A percentile compares a stretch with the other conserved stretches of the same genome.
phyloP scores from a whole-genome alignment of 2,888 invertebrate genomes.

The Melanotus villosus region DNA sequence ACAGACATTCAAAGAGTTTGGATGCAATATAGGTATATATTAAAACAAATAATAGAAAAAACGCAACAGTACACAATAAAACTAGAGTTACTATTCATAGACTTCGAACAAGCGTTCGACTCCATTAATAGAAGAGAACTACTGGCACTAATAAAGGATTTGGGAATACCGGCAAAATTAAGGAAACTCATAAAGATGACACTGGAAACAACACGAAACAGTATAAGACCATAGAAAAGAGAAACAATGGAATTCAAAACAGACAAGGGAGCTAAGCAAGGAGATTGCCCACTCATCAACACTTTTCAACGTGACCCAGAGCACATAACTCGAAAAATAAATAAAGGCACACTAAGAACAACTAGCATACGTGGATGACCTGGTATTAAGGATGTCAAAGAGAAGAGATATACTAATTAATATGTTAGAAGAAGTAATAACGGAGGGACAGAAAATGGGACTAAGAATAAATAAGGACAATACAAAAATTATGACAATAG shows the following conservation, averaged over 20 bases:
- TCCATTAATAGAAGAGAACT: conserved; percentile 28
- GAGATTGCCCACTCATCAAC: conserved; percentile 11
- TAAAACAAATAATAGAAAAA: conserved; percentile 17
- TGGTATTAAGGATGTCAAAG: not conserved
- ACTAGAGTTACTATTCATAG: too few relatives aligned
- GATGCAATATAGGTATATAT: too few relatives aligned
- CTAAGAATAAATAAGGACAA: too few relatives aligned
- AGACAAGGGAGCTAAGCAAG: too few relatives aligned
- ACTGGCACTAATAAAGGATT: conserved; percentile 2
- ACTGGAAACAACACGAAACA: conserved; percentile 9
- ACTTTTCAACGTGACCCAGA: conserved; percentile 7
- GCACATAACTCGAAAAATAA: too few relatives aligned
- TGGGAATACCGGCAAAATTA: too few relatives aligned
- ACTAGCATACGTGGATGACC: conserved; percentile 1
- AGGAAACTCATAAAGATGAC: too few relatives aligned
- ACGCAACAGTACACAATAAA: not conserved
- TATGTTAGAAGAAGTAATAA: too few relatives aligned
- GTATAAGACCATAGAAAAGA: conserved; percentile 13
- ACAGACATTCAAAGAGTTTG: too few relatives aligned
- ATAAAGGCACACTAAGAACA: conserved; percentile 4
- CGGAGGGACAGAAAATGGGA: conserved; percentile 16
- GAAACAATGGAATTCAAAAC: conserved; percentile 22
- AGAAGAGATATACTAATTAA: too few relatives aligned
- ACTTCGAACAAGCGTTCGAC: too few relatives aligned
- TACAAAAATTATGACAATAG: too few relatives aligned